phyloP scores from a whole-genome alignment of 2,888 invertebrate genomes.

The Hydrotaea cyrtoneurina region DNA sequence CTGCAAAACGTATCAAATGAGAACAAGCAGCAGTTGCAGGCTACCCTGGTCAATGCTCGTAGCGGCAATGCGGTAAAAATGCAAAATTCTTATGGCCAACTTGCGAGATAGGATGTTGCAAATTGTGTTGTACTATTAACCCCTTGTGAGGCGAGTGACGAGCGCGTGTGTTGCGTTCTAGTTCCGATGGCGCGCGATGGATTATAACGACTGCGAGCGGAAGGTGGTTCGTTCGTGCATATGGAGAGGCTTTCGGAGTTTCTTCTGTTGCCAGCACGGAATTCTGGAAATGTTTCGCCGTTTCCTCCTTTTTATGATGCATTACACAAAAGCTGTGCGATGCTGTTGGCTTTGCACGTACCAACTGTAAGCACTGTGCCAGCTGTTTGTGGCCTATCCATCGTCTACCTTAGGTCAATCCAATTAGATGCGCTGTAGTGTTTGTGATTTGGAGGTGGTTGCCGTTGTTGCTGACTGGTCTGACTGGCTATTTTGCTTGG shows the following conservation, averaged over 20 bases:
- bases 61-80: conserved; percentile 41
- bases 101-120: conserved; percentile 50
- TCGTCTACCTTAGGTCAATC: conserved; percentile 70
- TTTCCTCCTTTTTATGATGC: conserved; percentile 63
- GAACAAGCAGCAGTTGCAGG: conserved; percentile 59
- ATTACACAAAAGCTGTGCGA: conserved; percentile 63
- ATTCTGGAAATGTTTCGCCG: conserved; percentile 43
- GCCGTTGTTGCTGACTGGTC: conserved; percentile 34
- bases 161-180: background rate
- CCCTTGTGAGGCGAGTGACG: background rate
- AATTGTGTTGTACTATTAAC: conserved; percentile 57
- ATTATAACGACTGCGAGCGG: background rate
- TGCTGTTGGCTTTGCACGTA: conserved; percentile 67
- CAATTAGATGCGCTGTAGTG: conserved; percentile 70
- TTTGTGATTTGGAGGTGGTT: conserved; percentile 34
- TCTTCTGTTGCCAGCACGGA: conserved; percentile 12
- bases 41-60: conserved; percentile 44
- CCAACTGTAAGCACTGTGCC: conserved; percentile 65
- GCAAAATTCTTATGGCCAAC: conserved; percentile 59
- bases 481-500: conserved; percentile 43
- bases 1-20: conserved; percentile 64
- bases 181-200: background rate
- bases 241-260: background rate
- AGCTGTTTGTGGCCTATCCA: conserved; percentile 61
- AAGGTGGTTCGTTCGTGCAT: background rate